phyloP scores from a whole-genome alignment of 2,888 invertebrate species.

The Athripsodes cinereus region DNA sequence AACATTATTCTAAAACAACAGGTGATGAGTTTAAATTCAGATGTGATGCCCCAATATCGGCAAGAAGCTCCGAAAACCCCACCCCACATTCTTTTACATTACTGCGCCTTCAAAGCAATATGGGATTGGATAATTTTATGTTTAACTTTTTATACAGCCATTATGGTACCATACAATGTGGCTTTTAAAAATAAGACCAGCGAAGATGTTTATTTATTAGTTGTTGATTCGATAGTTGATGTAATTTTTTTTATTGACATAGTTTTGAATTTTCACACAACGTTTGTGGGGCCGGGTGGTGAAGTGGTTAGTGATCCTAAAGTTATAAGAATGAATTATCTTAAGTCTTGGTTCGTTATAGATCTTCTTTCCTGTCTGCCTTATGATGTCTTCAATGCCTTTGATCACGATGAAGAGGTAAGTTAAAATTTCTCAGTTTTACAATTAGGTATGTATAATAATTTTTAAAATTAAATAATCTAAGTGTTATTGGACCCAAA shows the following conservation, averaged over 20 bases:
- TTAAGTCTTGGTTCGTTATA: constrained; percentile 99
- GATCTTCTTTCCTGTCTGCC: constrained; percentile 98
- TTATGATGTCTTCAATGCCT: constrained; percentile 99
- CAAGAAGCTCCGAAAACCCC: constrained; percentile 99
- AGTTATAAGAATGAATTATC: constrained; percentile 96
- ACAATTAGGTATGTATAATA: too few species aligned
- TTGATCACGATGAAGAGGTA: constrained; percentile 97
- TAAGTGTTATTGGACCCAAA: too few species aligned
- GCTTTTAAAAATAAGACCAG: constrained; percentile 99
- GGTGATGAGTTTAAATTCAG: constrained; percentile 97
- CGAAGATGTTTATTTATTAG: constrained; percentile 90
- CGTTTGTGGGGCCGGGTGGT: constrained; percentile 95
- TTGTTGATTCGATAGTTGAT: constrained; percentile 97
- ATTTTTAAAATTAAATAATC: too few species aligned
- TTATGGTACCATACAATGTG: constrained; percentile 98
- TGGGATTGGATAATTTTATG: constrained; percentile 99
- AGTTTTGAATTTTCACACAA: constrained; percentile 99
- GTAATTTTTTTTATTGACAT: constrained; percentile 99
- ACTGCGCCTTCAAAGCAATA: constrained; percentile 98
- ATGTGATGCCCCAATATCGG: constrained; percentile 96
- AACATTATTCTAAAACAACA: too few species aligned
- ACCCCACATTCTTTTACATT: constrained; percentile 98
- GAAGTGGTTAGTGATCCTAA: constrained; percentile 99
- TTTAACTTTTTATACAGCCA: constrained; percentile 99
- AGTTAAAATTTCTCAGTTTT: too few species aligned